Evolutionary conservation across 2,113 vertebrate genomes (phyloP).

Genomic region (Neogale vison): DNA sequence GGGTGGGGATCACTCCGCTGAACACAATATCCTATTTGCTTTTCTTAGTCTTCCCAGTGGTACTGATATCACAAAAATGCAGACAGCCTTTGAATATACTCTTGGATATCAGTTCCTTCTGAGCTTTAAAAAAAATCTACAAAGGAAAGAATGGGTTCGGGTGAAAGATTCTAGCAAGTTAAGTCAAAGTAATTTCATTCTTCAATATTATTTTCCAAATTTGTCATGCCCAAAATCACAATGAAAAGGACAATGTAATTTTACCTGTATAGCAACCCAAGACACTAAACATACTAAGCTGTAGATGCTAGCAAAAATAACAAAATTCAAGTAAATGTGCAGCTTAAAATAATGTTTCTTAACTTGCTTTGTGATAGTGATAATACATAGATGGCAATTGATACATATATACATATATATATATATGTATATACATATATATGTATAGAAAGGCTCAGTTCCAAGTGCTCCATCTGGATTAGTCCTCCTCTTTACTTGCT

Average conservation of each 20-base stretch:
- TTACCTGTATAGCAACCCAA: not conserved
- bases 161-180: not conserved
- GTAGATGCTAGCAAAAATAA: not conserved
- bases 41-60: not conserved
- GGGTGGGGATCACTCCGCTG: not conserved
- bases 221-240: constrained; percentile 23
- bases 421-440: too few species aligned
- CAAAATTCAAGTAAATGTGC: not conserved
- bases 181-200: not conserved
- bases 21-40: not conserved
- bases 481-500: not conserved
- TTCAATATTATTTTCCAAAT: not conserved
- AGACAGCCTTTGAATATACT: not conserved
- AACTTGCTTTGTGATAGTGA: not conserved
- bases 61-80: not conserved
- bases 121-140: not conserved
- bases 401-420: not conserved
- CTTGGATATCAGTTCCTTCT: not conserved
- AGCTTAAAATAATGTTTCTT: constrained; percentile 8
- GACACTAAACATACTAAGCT: not conserved
- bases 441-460: not conserved
- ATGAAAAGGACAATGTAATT: constrained; percentile 9
- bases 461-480: not conserved
- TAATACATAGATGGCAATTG: not conserved
- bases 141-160: not conserved